A percentile compares a stretch with the other conserved stretches of the same genome.
phyloP scores from a whole-genome alignment of 2,888 invertebrate species.

The Ctena decussata region DNA sequence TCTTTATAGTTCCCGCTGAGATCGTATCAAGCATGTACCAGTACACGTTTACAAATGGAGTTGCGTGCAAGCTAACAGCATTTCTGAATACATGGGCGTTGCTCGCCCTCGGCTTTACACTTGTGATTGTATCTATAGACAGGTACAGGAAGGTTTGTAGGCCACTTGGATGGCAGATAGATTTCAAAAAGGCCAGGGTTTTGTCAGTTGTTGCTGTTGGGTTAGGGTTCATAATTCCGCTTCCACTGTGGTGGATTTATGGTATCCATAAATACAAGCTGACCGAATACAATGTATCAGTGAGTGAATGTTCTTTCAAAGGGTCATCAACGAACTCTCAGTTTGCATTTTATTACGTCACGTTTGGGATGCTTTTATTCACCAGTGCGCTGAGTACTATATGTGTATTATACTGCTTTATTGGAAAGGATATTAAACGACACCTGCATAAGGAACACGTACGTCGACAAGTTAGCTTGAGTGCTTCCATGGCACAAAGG shows the following conservation, averaged over 20 bases:
- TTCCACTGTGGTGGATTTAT: conserved; percentile 55
- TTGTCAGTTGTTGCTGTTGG: conserved; percentile 49
- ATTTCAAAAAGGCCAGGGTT: conserved; percentile 59
- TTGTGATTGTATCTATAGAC: conserved; percentile 68
- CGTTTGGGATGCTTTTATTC: conserved; percentile 56
- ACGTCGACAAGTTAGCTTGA: conserved; percentile 46
- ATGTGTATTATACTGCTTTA: conserved; percentile 59
- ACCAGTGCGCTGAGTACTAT: conserved; percentile 39
- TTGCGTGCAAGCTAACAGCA: conserved; percentile 57
- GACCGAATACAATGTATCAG: conserved; percentile 24
- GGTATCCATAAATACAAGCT: conserved; percentile 33
- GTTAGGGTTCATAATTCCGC: conserved; percentile 34
- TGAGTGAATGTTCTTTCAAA: conserved; percentile 55
- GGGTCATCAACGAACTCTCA: neutral
- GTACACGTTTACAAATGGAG: conserved; percentile 55
- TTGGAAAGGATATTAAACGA: conserved; percentile 51
- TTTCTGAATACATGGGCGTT: conserved; percentile 55
- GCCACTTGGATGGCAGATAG: conserved; percentile 73
- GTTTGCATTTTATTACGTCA: conserved; percentile 42
- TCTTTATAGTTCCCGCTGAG: conserved; percentile 62
- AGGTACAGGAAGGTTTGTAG: conserved; percentile 75
- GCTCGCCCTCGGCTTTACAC: conserved; percentile 52
- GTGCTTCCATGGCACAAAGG: conserved; percentile 49
- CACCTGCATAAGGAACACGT: conserved; percentile 48
- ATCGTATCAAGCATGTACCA: conserved; percentile 60